Evolutionary conservation across 2,888 invertebrate genomes (phyloP).

Genomic region (Rosalia funebris): DNA sequence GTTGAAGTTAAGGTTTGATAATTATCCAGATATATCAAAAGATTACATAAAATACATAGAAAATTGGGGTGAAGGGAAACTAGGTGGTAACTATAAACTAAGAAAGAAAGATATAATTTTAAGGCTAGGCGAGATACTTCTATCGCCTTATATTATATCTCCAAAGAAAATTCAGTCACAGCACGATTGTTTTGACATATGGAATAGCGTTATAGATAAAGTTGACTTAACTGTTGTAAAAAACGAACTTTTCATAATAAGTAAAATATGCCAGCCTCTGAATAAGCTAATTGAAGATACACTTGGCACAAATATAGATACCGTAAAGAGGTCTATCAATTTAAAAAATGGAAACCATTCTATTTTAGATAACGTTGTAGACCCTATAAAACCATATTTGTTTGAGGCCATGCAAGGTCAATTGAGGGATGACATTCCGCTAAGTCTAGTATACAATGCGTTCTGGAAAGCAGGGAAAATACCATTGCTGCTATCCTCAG

Average conservation of each 20-base stretch:
- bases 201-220: constrained; percentile 39
- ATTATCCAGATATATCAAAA: constrained; percentile 31
- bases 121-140: constrained; percentile 45
- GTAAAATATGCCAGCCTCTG: constrained; percentile 36
- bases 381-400: constrained; percentile 39
- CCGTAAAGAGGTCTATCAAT: constrained; percentile 31
- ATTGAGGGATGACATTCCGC: constrained; percentile 31
- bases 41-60: constrained; percentile 41
- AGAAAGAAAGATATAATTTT: constrained; percentile 45
- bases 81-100: constrained; percentile 46
- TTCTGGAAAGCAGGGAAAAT: constrained; percentile 48
- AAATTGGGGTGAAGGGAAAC: constrained; percentile 42
- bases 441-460: constrained; percentile 40
- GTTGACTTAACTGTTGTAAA: constrained; percentile 43
- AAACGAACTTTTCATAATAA: constrained; percentile 31
- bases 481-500: constrained; percentile 38
- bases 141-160: constrained; percentile 30
- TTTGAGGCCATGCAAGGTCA: constrained; percentile 42
- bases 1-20: constrained; percentile 32
- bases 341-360: constrained; percentile 14
- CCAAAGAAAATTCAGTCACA: constrained; percentile 33
- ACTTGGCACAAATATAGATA: constrained; percentile 25
- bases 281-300: constrained; percentile 35
- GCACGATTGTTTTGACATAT: constrained; percentile 31
- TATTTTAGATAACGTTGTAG: constrained; percentile 18